phyloP scores from a whole-genome alignment of 2,113 vertebrate genomes.

The Corapipo altera region DNA sequence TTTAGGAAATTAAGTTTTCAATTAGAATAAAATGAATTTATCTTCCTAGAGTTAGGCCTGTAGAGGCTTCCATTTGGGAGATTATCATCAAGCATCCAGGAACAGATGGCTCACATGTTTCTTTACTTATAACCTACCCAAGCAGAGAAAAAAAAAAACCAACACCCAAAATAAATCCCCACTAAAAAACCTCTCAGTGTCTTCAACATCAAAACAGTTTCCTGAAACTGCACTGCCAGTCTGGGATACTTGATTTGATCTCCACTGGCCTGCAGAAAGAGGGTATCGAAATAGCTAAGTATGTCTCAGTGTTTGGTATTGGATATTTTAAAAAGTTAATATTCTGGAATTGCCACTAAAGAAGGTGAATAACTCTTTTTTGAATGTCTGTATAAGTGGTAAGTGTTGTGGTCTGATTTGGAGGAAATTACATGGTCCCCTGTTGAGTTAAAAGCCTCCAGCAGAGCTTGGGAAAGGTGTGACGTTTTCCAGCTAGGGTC shows the following conservation, averaged over 20 bases:
- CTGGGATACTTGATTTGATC: not conserved
- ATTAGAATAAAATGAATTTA: slow-evolving; percentile 49
- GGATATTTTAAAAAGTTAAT: not conserved
- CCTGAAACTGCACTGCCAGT: not conserved
- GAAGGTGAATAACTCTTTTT: not conserved
- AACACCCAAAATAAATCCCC: not conserved
- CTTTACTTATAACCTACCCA: not conserved
- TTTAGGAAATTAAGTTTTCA: slow-evolving; percentile 55
- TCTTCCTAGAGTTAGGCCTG: slow-evolving; percentile 26
- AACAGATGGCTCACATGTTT: slow-evolving; percentile 13
- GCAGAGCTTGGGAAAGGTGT: not conserved
- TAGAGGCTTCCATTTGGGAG: not conserved
- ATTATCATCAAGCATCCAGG: not conserved
- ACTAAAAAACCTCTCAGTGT: not conserved
- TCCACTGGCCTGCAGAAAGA: not conserved
- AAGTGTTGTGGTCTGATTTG: not conserved
- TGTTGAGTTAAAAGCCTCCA: not conserved
- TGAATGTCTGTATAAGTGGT: not conserved
- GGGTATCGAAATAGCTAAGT: not conserved
- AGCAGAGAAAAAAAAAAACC: not conserved
- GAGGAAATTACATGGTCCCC: not conserved
- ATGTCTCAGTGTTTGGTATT: not conserved
- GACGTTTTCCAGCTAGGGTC: not conserved
- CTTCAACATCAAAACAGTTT: not conserved
- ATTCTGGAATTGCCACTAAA: not conserved